phyloP scores from a whole-genome alignment of 2,888 invertebrate species.

The Eurois occulta region DNA sequence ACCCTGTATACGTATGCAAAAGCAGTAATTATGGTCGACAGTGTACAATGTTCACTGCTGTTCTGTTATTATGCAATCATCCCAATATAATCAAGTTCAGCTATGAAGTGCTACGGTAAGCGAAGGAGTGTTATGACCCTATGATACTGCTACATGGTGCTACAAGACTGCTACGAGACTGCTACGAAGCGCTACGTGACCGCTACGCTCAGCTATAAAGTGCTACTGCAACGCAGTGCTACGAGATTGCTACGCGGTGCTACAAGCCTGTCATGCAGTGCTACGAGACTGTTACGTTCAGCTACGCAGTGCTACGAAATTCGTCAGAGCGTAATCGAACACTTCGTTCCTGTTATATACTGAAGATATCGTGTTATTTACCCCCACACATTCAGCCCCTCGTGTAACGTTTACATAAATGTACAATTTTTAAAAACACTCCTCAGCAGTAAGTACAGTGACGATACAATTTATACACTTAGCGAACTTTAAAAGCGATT shows the following conservation, averaged over 20 bases:
- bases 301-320: neutral
- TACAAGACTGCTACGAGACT: neutral
- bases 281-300: neutral
- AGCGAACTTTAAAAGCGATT: too few species aligned
- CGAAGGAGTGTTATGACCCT: neutral
- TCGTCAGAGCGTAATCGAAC: neutral
- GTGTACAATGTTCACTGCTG: neutral
- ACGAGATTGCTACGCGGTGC: neutral
- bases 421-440: neutral
- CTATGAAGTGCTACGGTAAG: neutral
- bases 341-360: neutral
- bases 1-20: too few species aligned
- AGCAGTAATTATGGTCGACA: too few species aligned
- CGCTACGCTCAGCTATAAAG: too few species aligned
- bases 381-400: neutral
- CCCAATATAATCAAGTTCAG: neutral
- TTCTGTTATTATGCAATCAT: neutral
- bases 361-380: neutral
- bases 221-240: neutral
- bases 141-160: too few species aligned
- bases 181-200: neutral
- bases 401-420: too few species aligned
- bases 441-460: too few species aligned
- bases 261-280: neutral
- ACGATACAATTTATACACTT: too few species aligned